Percentiles rank a stretch among this genome's conserved stretches.
These are phyloP conservation scores for Potorous gilbertii DNA, from an alignment of 2,797 vertebrate genomes.

Conservation along the genomic window DNA sequence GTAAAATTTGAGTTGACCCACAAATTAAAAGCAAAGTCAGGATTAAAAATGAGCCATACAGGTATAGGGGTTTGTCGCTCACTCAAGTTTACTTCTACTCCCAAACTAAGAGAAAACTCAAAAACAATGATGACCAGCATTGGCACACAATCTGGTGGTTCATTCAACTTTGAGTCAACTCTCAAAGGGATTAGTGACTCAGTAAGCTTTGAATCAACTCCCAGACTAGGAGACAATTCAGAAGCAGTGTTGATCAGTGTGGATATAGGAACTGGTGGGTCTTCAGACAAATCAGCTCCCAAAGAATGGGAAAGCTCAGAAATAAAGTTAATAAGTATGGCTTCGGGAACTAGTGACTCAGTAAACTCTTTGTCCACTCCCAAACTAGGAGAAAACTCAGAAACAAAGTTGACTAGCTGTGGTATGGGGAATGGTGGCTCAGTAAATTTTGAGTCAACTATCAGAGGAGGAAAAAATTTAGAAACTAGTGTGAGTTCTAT, in stretches of 20 bases:
- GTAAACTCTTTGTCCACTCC: too few relatives aligned
- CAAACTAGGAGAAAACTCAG: too few relatives aligned
- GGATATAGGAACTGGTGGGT: slow-evolving; percentile 29
- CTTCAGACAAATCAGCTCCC: not conserved
- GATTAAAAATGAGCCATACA: slow-evolving; percentile 43
- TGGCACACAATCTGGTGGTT: not conserved
- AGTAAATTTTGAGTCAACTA: not conserved
- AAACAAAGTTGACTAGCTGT: too few relatives aligned
- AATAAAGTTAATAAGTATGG: not conserved
- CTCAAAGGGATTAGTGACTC: not conserved
- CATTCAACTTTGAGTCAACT: not conserved
- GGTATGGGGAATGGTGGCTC: too few relatives aligned
- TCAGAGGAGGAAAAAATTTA: not conserved
- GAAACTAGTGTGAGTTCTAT: not conserved
- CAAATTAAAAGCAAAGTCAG: slow-evolving; percentile 69
- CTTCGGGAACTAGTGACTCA: not conserved
- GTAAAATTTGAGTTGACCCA: slow-evolving; percentile 61
- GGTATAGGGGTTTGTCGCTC: slow-evolving; percentile 75
- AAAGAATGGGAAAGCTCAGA: not conserved
- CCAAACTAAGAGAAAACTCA: not conserved
- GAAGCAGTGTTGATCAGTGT: slow-evolving; percentile 16
- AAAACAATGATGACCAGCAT: not conserved
- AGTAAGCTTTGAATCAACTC: not conserved
- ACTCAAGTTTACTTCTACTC: not conserved
- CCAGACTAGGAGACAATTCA: not conserved